These are phyloP conservation scores for Gavia stellata DNA, from an alignment of 2,113 vertebrate species.

Conservation along the genomic window DNA sequence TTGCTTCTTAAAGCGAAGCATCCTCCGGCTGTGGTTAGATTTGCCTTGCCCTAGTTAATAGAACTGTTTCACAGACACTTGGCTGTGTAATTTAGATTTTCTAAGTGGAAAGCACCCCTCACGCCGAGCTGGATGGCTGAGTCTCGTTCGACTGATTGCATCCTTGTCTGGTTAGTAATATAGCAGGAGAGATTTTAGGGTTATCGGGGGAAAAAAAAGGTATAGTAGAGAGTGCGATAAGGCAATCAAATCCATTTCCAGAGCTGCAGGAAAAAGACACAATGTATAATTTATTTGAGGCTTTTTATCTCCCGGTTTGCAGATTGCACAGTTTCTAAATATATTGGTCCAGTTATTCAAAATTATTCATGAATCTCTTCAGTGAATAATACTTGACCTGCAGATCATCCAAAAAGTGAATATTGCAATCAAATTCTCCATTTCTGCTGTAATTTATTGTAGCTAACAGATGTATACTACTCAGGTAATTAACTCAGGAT, in stretches of 20 bases:
- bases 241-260: neutral
- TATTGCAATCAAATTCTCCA: neutral
- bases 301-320: neutral
- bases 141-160: neutral
- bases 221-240: neutral
- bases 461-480: neutral
- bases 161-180: neutral
- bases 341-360: conserved; percentile 8
- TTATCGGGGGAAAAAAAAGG: neutral
- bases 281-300: neutral
- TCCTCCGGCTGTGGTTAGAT: rapidly evolving
- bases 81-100: neutral
- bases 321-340: conserved; percentile 19
- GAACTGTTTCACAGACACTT: rapidly evolving
- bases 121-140: neutral
- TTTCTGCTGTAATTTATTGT: neutral
- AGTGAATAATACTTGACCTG: neutral
- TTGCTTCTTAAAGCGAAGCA: rapidly evolving
- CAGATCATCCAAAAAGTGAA: neutral
- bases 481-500: neutral
- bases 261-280: neutral
- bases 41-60: rapidly evolving
- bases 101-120: neutral
- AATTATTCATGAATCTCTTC: conserved; percentile 20
- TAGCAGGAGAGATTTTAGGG: neutral